phyloP scores from a whole-genome alignment of 2,797 vertebrate genomes.

The Falco naumanni region DNA sequence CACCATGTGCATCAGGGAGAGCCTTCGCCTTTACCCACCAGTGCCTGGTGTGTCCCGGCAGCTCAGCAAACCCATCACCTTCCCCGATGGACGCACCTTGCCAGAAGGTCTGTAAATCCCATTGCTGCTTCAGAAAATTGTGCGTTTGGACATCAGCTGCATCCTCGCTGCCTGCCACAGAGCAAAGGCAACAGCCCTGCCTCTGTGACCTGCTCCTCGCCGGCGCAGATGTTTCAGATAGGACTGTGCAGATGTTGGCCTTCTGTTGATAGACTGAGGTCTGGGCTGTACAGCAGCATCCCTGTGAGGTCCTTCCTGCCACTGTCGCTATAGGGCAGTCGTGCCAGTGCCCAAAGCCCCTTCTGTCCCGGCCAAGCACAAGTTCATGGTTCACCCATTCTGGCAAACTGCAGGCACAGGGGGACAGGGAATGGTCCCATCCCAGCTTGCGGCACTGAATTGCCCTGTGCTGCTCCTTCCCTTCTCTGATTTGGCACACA shows the following conservation, averaged over 20 bases:
- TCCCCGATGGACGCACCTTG: constrained; percentile 78
- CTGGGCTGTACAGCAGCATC: not conserved
- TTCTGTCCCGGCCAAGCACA: not conserved
- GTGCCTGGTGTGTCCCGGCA: constrained; percentile 78
- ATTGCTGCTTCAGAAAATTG: not conserved
- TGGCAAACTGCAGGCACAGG: not conserved
- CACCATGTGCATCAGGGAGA: constrained; percentile 95
- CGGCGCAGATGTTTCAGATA: not conserved
- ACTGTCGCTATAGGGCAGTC: rapidly evolving
- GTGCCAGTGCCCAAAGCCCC: not conserved
- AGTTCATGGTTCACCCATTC: not conserved
- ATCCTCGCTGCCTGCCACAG: rapidly evolving
- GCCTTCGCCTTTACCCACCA: constrained; percentile 84
- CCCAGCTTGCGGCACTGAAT: rapidly evolving
- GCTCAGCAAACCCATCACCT: constrained; percentile 81
- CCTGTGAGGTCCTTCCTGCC: not conserved
- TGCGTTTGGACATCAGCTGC: not conserved
- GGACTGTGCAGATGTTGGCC: not conserved
- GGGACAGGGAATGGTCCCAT: not conserved
- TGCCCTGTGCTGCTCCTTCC: not conserved
- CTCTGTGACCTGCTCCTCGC: not conserved
- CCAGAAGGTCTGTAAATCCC: constrained; percentile 79
- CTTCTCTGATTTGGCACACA: not conserved
- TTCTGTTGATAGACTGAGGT: not conserved
- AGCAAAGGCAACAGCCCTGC: not conserved